phyloP scores from a whole-genome alignment of 2,888 invertebrate genomes.

The Nipponacmea schrenckii region DNA sequence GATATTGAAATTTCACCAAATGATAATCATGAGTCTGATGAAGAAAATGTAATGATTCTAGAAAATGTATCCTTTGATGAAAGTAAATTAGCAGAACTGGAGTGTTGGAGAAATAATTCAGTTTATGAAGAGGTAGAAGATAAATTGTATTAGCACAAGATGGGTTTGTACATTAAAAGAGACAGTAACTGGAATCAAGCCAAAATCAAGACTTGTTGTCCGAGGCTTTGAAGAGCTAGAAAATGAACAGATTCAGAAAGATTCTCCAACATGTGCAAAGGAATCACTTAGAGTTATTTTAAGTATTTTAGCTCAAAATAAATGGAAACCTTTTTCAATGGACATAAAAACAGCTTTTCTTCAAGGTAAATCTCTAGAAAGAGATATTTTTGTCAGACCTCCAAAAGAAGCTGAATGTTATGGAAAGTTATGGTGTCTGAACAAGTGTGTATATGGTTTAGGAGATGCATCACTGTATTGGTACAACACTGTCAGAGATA shows the following conservation, averaged over 20 bases:
- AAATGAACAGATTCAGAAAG: conserved; percentile 8
- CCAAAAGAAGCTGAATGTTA: conserved; percentile 1
- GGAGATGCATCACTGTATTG: conserved; percentile 21
- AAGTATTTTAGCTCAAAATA: conserved; percentile 9
- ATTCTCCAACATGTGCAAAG: conserved; percentile 17
- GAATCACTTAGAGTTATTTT: conserved; percentile 12
- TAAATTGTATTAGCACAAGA: not conserved
- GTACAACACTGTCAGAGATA: conserved; percentile 5
- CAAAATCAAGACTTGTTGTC: conserved; percentile 16
- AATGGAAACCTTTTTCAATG: conserved; percentile 11
- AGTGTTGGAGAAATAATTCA: conserved; percentile 7
- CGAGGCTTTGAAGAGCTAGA: conserved; percentile 21
- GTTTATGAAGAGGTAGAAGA: conserved; percentile 5
- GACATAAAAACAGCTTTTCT: conserved; percentile 14
- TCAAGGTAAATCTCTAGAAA: conserved; percentile 8
- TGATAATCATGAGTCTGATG: not conserved
- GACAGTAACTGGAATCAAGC: not conserved
- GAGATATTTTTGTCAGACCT: conserved; percentile 4
- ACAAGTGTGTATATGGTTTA: conserved; percentile 23
- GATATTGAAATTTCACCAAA: not conserved
- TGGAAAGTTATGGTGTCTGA: conserved; percentile 11
- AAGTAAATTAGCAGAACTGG: not conserved
- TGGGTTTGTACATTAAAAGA: conserved; percentile 13
- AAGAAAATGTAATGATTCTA: conserved; percentile 7
- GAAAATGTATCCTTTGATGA: conserved; percentile 1